A percentile compares a stretch with the other conserved stretches of the same genome.
These are phyloP conservation scores for Drosophila lutescens DNA, from an alignment of 2,888 invertebrate genomes.

Conservation along the genomic window DNA sequence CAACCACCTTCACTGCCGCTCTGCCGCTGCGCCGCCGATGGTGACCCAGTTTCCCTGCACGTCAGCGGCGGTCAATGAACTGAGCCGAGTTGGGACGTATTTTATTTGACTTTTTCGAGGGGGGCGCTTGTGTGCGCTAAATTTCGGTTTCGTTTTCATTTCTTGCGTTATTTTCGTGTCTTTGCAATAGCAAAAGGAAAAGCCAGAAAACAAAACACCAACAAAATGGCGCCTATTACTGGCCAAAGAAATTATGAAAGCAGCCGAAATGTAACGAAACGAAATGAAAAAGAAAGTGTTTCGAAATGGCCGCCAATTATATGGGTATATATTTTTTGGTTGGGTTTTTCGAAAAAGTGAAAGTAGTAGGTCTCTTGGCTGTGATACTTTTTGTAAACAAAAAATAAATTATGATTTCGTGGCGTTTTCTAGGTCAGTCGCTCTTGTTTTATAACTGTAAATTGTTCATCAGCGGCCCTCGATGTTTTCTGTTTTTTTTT, in stretches of 20 bases:
- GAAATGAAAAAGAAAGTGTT: conserved; percentile 72
- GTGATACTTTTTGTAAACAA: conserved; percentile 6
- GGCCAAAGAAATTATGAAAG: conserved; percentile 77
- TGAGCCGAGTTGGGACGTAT: conserved; percentile 49
- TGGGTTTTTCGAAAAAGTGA: conserved; percentile 13
- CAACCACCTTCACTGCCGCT: conserved; percentile 70
- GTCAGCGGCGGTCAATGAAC: conserved; percentile 77
- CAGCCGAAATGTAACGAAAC: conserved; percentile 36
- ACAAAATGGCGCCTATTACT: conserved; percentile 77
- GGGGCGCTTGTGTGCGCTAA: conserved; percentile 60
- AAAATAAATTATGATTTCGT: conserved; percentile 28
- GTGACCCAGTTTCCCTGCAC: conserved; percentile 66
- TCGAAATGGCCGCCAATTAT: conserved; percentile 59
- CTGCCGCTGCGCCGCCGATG: conserved; percentile 27
- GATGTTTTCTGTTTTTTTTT: background rate
- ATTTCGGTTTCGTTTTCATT: conserved; percentile 84
- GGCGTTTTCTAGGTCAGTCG: conserved; percentile 50
- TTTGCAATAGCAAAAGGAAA: conserved; percentile 69
- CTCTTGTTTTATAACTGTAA: conserved; percentile 50
- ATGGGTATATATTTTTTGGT: conserved; percentile 17
- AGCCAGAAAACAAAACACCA: conserved; percentile 29
- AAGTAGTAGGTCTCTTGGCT: conserved; percentile 11
- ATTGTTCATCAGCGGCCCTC: conserved; percentile 40
- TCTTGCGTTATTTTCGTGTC: conserved; percentile 79
- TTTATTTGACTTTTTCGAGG: conserved; percentile 27